Evolutionary conservation across 2,797 vertebrate genomes (phyloP).

Genomic region (Bryconaethiops microstoma): DNA sequence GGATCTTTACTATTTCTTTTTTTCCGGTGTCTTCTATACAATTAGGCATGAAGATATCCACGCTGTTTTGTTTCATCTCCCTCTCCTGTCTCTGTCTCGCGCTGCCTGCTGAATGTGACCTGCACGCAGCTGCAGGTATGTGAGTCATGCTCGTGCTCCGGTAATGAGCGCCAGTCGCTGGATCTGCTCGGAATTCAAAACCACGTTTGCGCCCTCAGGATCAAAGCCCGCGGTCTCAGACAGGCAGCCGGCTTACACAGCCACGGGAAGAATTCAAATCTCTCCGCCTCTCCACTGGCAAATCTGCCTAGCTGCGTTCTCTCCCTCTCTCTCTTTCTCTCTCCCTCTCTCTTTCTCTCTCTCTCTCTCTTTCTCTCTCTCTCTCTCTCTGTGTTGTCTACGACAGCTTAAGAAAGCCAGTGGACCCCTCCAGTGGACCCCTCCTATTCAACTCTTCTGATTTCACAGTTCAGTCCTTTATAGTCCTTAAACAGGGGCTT

Average conservation of each 20-base stretch:
- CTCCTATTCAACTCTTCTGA: conserved; percentile 1
- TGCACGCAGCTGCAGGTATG: conserved; percentile 48
- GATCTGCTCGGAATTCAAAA: conserved; percentile 61
- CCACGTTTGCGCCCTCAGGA: conserved; percentile 60
- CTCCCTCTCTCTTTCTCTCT: conserved; percentile 12
- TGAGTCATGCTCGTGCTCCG: conserved; percentile 54
- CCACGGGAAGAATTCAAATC: conserved; percentile 43
- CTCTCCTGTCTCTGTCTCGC: not conserved
- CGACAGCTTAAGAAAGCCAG: conserved; percentile 7
- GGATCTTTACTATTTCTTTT: too few species aligned
- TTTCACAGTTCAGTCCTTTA: not conserved
- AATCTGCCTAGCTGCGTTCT: conserved; percentile 44
- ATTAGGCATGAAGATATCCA: not conserved
- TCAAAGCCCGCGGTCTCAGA: conserved; percentile 57
- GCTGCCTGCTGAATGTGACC: conserved; percentile 48
- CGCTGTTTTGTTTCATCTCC: not conserved
- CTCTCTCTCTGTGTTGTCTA: not conserved
- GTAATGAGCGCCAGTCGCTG: conserved; percentile 54
- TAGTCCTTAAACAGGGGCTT: not conserved
- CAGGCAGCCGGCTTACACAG: conserved; percentile 46
- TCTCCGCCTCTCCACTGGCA: conserved; percentile 38
- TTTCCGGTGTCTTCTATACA: too few species aligned
- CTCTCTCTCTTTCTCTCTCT: not conserved
- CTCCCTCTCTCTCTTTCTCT: not conserved
- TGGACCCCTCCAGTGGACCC: not conserved